Percentiles rank a stretch among this genome's conserved stretches.
phyloP scores from a whole-genome alignment of 1,140 invertebrate species.

The Cherax quadricarinatus region DNA sequence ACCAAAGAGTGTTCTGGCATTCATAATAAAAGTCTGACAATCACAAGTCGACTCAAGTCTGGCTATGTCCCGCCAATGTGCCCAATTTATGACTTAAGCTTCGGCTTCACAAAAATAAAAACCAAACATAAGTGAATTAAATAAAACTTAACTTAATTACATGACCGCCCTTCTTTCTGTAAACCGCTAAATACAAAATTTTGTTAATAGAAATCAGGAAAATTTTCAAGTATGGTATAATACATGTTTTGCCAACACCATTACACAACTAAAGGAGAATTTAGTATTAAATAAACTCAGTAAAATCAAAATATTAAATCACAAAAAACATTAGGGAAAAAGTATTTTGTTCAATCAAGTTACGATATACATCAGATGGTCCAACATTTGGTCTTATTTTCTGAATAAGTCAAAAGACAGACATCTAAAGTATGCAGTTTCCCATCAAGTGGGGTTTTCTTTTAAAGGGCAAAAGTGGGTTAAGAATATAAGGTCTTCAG shows the following conservation, averaged over 20 bases:
- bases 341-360: neutral
- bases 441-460: neutral
- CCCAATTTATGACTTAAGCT: conserved; percentile 48
- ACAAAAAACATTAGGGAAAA: neutral
- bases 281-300: neutral
- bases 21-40: conserved; percentile 36
- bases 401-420: neutral
- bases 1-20: conserved; percentile 50
- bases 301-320: neutral
- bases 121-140: conserved; percentile 26
- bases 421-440: neutral
- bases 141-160: conserved; percentile 38
- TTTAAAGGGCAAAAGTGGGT: neutral
- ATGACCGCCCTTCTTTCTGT: conserved; percentile 45
- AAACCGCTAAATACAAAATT: conserved; percentile 17
- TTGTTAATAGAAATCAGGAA: conserved; percentile 27
- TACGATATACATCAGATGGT: neutral
- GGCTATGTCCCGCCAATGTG: conserved; percentile 45
- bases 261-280: neutral
- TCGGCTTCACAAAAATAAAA: conserved; percentile 35
- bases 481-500: neutral
- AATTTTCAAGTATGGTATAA: neutral
- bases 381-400: neutral
- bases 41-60: conserved; percentile 33
- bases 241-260: neutral